Base-by-base conservation (phyloP, 2,888 invertebrate species). In the Vesta saturnalis region DNA sequence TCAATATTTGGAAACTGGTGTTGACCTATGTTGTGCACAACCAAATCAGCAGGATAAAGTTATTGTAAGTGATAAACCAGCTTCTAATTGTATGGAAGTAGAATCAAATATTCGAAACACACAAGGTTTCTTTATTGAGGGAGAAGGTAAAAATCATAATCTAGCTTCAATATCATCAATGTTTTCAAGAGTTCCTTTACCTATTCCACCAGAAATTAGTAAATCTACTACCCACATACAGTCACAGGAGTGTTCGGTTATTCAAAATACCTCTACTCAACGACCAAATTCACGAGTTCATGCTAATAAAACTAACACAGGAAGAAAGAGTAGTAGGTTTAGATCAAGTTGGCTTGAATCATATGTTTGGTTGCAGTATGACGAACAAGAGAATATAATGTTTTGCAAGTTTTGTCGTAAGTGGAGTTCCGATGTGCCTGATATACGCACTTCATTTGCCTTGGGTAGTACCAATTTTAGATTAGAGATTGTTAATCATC, bases 381-480 rank as follows among this genome's bases (percentile, higher is more conserved):
- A 92, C 76, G 88, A 89, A 77, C 78, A 82, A 47, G 86, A 86
- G 64, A 91, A 92, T 76, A 87, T 88, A 15, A 92, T 92, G 92
- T 92, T 85, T 80, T 92, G 92, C 81, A 90, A 88, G 76, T 90
- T 88, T 77, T 92, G 92, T 78, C 86, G 92, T 70, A 91, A 90
- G 77, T 92, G 92, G 92, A 90, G 91, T 60, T 87, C 87, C 56
- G 88, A 89, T 18, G 85, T 91, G 73, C 89, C 91, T 12, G 90
- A 91, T 70, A 91, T 91, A 77, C 87, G 92, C 66, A 92, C 92
- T n/a, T 92, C 92, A 0, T 93, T 93, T 77, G 91, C 92, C n/a
- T 90, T 90, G 77, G 92, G 92, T 65, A 93, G 91, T 77, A 88
- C 90, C 55, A 92, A 92, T 82, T 92, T 92, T 83, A 87, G 92